Conservation (phyloP, 2,888 invertebrate genomes). For the Prosapia bicincta region DNA sequence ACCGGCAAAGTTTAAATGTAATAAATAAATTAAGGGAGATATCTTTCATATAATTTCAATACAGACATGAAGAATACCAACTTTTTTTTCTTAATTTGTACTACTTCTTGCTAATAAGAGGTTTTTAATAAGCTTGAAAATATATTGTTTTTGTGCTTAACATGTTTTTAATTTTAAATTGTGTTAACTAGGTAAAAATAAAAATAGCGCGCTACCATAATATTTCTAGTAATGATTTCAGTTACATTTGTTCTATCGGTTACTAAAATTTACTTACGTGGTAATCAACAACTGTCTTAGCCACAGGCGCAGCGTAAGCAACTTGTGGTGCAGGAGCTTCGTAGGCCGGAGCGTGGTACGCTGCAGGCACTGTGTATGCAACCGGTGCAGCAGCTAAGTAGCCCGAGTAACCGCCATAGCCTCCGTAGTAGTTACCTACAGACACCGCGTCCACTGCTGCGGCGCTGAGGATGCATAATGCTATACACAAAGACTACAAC, state of each 20-base stretch:
- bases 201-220: too few relatives aligned
- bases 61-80: too few relatives aligned
- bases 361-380: not conserved
- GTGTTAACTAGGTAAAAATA: too few relatives aligned
- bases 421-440: not conserved
- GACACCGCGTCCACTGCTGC: not conserved
- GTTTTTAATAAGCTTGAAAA: too few relatives aligned
- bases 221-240: not conserved
- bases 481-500: not conserved
- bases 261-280: constrained; percentile 10
- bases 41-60: too few relatives aligned
- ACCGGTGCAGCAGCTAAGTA: not conserved
- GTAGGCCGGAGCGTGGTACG: not conserved
- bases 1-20: too few relatives aligned
- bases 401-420: not conserved
- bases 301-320: constrained; percentile 9
- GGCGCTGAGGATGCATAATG: not conserved
- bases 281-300: constrained; percentile 2
- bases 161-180: too few relatives aligned
- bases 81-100: too few relatives aligned
- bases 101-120: too few relatives aligned
- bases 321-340: constrained; percentile 11
- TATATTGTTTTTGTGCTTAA: too few relatives aligned
- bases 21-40: too few relatives aligned
- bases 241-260: not conserved